These are phyloP conservation scores for Dicyrtomina minuta DNA, from an alignment of 2,888 invertebrate species.

Conservation along the genomic window DNA sequence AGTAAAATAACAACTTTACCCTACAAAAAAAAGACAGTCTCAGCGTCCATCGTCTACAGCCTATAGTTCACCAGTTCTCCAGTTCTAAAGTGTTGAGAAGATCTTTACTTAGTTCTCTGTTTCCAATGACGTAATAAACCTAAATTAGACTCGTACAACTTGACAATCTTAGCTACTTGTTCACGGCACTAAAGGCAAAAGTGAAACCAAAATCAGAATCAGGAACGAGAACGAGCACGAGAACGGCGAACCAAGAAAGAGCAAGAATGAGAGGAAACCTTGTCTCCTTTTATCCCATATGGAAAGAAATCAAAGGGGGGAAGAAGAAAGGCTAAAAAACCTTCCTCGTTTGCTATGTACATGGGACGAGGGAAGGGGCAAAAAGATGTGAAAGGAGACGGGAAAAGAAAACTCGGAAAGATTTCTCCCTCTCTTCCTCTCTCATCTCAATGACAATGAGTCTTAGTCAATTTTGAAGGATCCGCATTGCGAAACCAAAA, in stretches of 20 bases:
- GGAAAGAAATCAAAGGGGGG: neutral
- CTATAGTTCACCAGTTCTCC: too few relatives aligned
- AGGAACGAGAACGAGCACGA: neutral
- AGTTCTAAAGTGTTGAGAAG: too few relatives aligned
- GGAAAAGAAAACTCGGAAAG: conserved; percentile 3
- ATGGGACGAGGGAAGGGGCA: neutral
- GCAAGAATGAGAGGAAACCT: too few relatives aligned
- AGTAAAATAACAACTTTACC: conserved; percentile 1
- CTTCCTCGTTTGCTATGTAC: too few relatives aligned
- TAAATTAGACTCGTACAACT: conserved; percentile 11
- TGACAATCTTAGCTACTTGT: neutral
- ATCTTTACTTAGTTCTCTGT: neutral
- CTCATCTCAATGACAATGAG: conserved; percentile 14
- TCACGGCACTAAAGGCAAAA: neutral
- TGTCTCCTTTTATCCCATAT: too few relatives aligned
- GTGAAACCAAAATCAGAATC: neutral
- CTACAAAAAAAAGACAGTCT: neutral
- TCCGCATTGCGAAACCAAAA: neutral
- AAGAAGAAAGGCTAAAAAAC: neutral
- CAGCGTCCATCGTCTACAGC: neutral
- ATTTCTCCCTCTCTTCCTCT: neutral
- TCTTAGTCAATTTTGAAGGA: conserved; percentile 6
- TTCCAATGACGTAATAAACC: conserved; percentile 28
- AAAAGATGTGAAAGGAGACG: conserved; percentile 3
- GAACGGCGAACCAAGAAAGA: neutral